Evolutionary conservation across 2,797 vertebrate genomes (phyloP), one percentile per base, ranked within the genome.

Genomic region (Hydrolagus colliei): DNA sequence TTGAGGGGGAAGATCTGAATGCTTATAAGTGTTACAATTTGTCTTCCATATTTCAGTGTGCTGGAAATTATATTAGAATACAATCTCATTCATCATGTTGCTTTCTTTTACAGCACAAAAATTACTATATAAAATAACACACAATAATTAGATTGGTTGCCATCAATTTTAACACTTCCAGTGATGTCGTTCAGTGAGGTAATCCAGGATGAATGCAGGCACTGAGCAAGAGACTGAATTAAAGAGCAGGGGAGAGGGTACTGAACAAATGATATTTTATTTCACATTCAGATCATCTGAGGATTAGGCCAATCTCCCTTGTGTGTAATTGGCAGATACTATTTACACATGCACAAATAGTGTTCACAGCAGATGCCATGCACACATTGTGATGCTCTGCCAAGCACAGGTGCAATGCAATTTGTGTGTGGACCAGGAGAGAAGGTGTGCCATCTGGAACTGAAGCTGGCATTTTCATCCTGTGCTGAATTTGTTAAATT

Each of bases 391-490:
- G 71, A 84, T 71, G 32, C n/a, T 84, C 6, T 18, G 65, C 65
- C 79, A 71, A 84, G 32, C 35, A 35, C 79, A 84, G 79, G 65
- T 84, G 65, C 79, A 84, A 41, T 71, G 63, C 63, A 16, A 32
- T 84, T 84, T 84, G 32, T 65, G 65, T 18, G 9, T 65, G 62
- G 65, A 84, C 41, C 67, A 71, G 79, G 79, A 84, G 63, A 71
- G 32, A 84, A 68, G 8, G 65, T 18, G 13, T 71, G 79, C 63
- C 79, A 84, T 63, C 79, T 84, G 79, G 79, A 84, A 84, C 67
- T 68, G 16, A 20, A 63, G 65, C 79, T 41, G 62, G 14, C 65
- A 84, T 41, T 35, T 84, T 63, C 79, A 84, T 84, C 79, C 16
- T 41, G 35, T 84, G 79, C 63, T 82, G 65, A 52, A 67, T 71